phyloP scores from a whole-genome alignment of 1,140 invertebrate genomes.

The Panagrolaimus sp. region DNA sequence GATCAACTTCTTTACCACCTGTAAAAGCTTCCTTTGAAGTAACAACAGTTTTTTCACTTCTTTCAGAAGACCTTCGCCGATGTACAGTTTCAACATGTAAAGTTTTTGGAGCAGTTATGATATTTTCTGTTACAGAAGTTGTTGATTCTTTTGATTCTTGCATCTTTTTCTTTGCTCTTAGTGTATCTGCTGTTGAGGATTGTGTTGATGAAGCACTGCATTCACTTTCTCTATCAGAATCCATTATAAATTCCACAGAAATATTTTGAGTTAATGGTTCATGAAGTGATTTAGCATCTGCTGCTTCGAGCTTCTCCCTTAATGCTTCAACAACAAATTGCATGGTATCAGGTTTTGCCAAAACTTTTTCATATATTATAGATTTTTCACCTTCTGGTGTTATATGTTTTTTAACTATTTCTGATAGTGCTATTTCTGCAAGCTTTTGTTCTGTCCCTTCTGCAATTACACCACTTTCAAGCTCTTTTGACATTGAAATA shows the following conservation, averaged over 20 bases:
- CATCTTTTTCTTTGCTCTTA: constrained; percentile 1
- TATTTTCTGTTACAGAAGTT: neutral
- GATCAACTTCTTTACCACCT: neutral
- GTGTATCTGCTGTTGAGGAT: neutral
- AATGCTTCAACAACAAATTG: neutral
- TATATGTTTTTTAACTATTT: neutral
- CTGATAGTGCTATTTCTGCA: neutral
- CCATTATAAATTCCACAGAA: neutral
- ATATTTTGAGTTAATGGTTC: neutral
- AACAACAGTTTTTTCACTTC: neutral
- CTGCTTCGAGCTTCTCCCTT: neutral
- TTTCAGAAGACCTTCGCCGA: neutral
- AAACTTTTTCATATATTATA: neutral
- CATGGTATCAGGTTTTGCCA: neutral
- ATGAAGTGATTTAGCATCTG: neutral
- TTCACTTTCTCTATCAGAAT: neutral
- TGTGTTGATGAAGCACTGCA: neutral
- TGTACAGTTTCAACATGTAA: constrained; percentile 5
- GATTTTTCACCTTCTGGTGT: neutral
- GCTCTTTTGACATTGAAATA: neutral
- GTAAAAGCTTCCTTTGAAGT: neutral
- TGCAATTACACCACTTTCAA: neutral
- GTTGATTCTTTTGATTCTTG: neutral
- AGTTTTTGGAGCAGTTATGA: neutral
- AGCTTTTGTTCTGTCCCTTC: neutral